Evolutionary conservation across 92 coral and sea anemone genomes (phyloP).

Genomic region (Plumapathes pennacea): DNA sequence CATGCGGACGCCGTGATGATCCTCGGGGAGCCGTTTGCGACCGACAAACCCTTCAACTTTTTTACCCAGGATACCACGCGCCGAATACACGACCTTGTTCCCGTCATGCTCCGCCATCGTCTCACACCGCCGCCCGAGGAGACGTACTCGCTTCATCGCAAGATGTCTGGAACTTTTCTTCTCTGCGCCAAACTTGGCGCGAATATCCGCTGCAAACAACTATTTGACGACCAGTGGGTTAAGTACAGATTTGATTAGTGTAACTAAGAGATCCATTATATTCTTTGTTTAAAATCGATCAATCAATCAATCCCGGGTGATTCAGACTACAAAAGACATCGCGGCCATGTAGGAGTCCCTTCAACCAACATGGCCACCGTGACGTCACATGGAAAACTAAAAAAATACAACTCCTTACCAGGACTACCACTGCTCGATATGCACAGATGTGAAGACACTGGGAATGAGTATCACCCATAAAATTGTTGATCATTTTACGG

Average conservation of each 20-base stretch:
- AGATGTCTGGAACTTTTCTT: slow-evolving; percentile 93
- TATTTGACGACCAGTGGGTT: slow-evolving; percentile 84
- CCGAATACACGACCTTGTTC: slow-evolving; percentile 81
- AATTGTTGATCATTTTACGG: too few species aligned
- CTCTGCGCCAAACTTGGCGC: slow-evolving; percentile 94
- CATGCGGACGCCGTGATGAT: slow-evolving; percentile 99
- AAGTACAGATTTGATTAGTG: slow-evolving; percentile 53
- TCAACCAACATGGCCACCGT: too few species aligned
- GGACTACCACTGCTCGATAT: too few species aligned
- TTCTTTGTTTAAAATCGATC: too few species aligned
- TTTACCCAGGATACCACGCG: slow-evolving; percentile 86
- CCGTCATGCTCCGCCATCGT: slow-evolving; percentile 98
- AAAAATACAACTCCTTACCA: too few species aligned
- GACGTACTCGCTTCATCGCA: slow-evolving; percentile 92
- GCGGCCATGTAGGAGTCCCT: too few species aligned
- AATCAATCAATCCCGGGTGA: too few species aligned
- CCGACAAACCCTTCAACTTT: slow-evolving; percentile 65
- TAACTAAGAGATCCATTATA: too few species aligned
- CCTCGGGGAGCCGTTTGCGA: slow-evolving; percentile 91
- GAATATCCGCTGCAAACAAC: slow-evolving; percentile 68
- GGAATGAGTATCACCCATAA: too few species aligned
- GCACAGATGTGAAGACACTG: too few species aligned
- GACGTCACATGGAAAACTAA: too few species aligned
- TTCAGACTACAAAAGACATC: too few species aligned
- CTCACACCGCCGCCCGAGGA: slow-evolving; percentile 99